phyloP scores from a whole-genome alignment of 2,113 vertebrate species.

The Phodopus roborovskii region DNA sequence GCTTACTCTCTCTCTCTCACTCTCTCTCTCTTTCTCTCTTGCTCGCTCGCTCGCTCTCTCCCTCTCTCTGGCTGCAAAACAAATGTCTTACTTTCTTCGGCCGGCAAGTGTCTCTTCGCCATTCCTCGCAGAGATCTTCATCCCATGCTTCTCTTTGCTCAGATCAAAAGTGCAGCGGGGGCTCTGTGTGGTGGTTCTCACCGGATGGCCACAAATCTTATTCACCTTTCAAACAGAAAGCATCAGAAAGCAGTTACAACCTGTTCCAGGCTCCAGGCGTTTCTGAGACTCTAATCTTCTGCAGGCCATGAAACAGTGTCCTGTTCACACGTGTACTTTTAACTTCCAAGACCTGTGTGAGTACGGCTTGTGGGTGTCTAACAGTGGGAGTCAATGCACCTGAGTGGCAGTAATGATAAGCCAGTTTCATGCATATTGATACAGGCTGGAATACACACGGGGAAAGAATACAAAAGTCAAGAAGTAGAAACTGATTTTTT shows the following conservation, averaged over 20 bases:
- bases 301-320: not conserved
- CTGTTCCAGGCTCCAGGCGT: not conserved
- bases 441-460: not conserved
- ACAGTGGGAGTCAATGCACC: not conserved
- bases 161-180: conserved; percentile 80
- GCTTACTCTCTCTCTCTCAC: conserved; percentile 67
- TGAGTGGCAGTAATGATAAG: not conserved
- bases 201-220: conserved; percentile 89
- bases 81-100: conserved; percentile 91
- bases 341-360: not conserved
- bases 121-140: conserved; percentile 83
- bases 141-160: conserved; percentile 83
- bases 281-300: conserved; percentile 12
- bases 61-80: conserved; percentile 86
- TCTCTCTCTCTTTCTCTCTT: no score
- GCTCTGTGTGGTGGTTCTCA: conserved; percentile 83
- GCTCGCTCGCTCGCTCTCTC: no score
- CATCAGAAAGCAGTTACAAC: conserved; percentile 59
- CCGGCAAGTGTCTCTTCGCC: conserved; percentile 85
- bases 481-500: conserved; percentile 4
- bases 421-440: not conserved
- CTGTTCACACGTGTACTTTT: not conserved
- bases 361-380: not conserved
- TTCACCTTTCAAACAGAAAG: conserved; percentile 86
- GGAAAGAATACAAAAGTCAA: not conserved